Conservation (phyloP, 2,113 vertebrate species). For the Myodes glareolus region DNA sequence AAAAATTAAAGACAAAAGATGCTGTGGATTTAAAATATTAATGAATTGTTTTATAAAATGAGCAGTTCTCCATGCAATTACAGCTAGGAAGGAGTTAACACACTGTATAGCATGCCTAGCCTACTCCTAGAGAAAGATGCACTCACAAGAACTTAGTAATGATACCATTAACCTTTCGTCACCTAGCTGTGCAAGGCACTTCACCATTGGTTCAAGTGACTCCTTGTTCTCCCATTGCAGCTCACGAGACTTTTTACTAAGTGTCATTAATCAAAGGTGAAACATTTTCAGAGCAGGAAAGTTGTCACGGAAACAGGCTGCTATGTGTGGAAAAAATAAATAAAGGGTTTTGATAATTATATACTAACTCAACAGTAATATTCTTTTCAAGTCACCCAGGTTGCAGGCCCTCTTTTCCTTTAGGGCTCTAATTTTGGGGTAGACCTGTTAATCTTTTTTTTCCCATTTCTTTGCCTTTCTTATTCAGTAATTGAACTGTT, state of each 20-base stretch:
- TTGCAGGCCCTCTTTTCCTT: constrained; percentile 73
- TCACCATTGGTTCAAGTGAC: constrained; percentile 73
- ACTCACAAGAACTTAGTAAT: constrained; percentile 37
- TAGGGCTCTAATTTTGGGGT: constrained; percentile 75
- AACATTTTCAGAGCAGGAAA: constrained; percentile 74
- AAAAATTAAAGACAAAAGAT: constrained; percentile 13
- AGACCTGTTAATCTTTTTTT: constrained; percentile 78
- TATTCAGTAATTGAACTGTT: constrained; percentile 65
- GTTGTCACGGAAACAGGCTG: constrained; percentile 72
- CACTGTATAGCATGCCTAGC: background rate
- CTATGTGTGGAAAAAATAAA: constrained; percentile 74
- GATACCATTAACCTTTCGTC: constrained; percentile 70
- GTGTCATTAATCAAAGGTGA: constrained; percentile 77
- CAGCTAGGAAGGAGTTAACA: constrained; percentile 57
- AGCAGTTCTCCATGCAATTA: background rate
- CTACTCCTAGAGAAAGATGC: background rate
- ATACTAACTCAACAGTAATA: constrained; percentile 77
- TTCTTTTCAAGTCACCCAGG: constrained; percentile 70
- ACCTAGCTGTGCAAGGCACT: constrained; percentile 49
- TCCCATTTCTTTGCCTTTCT: constrained; percentile 64
- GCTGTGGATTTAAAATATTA: background rate
- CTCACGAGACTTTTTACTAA: constrained; percentile 75
- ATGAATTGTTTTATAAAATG: constrained; percentile 6
- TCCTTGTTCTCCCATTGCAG: constrained; percentile 66
- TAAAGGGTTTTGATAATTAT: constrained; percentile 78